Evolutionary conservation across 1,140 invertebrate species (phyloP), one percentile per base, ranked within the genome.

Genomic region (Brachystomella parvula): DNA sequence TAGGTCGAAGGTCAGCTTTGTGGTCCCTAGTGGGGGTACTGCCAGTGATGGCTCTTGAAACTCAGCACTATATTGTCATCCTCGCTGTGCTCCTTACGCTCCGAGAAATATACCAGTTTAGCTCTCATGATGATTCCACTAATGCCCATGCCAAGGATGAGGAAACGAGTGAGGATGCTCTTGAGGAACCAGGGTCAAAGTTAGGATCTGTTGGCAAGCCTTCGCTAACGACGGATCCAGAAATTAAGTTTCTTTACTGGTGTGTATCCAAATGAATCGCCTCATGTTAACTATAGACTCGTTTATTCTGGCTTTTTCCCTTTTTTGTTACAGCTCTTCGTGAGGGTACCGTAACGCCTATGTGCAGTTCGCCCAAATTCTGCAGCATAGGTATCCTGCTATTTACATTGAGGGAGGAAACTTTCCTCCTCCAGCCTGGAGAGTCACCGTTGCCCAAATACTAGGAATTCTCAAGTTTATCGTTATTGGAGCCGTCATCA

Each of bases 361-460:
- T 35, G 63, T 59, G 57, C 59, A 98, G 75, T 64, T 44, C 29
- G 49, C 2, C 35, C 28, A 44, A 72, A 89, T 97, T 67, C 82
- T 99, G 63, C 82, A 85, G 66, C 86, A 98, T 75, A 94, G 92
- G 76, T 98, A 97, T 81, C 96, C 96, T 33, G 86, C 90, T 75
- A 86, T 99, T 63, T 84, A 84, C 66, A 85, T 99, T 47, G 83
- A 90, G 77, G 96, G 96, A 68, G 87, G 87, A 66, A 94, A 97
- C 75, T 98, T 92, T 82, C 90, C 94, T 75, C 95, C 96, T 61
- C 86, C 92, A 62, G 84, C 87, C 60, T 76, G 88, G 61, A 64
- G 49, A 33, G 86, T 92, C 80, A 82, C 87, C 72, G 75, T 96
- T 58, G 92, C 93, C n/a, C 89, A 91, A 81, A 77, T 87, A 66